These are phyloP conservation scores for Trachymyrmex cornetzi DNA, from an alignment of 1,140 invertebrate species.

Conservation along the genomic window DNA sequence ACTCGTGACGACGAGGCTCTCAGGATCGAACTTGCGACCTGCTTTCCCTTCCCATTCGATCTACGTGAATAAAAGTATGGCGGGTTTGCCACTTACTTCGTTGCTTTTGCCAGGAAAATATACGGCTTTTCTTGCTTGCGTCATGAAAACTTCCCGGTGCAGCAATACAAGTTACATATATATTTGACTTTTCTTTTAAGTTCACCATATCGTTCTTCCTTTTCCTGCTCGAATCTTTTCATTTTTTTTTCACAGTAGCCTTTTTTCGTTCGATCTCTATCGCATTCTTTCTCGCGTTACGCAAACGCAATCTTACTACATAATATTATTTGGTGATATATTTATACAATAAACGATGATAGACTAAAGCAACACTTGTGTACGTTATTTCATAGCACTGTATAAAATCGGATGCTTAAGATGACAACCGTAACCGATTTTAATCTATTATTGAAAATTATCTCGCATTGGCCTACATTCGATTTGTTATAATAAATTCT, in stretches of 20 bases:
- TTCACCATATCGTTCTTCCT: not conserved
- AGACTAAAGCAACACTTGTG: conserved; percentile 37
- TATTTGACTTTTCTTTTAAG: conserved; percentile 38
- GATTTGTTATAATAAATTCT: conserved; percentile 19
- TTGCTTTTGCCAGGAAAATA: conserved; percentile 56
- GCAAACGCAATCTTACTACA: conserved; percentile 72
- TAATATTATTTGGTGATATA: conserved; percentile 84
- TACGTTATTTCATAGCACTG: not conserved
- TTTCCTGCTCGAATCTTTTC: conserved; percentile 6
- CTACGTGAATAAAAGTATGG: conserved; percentile 36
- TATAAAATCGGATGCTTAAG: not conserved
- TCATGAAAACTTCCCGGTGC: conserved; percentile 27
- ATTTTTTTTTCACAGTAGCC: conserved; percentile 6
- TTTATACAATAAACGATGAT: conserved; percentile 83
- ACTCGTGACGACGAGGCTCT: conserved; percentile 47
- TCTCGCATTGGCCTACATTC: not conserved
- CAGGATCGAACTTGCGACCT: conserved; percentile 52
- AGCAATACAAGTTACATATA: conserved; percentile 1
- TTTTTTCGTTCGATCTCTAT: conserved; percentile 64
- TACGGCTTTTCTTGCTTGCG: conserved; percentile 52
- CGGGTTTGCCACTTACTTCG: conserved; percentile 47
- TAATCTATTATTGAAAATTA: not conserved
- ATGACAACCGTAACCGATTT: not conserved
- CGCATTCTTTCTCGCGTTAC: conserved; percentile 66
- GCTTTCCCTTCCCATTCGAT: conserved; percentile 39